phyloP scores from a whole-genome alignment of 2,113 vertebrate genomes.

The Bostrychus sinensis region DNA sequence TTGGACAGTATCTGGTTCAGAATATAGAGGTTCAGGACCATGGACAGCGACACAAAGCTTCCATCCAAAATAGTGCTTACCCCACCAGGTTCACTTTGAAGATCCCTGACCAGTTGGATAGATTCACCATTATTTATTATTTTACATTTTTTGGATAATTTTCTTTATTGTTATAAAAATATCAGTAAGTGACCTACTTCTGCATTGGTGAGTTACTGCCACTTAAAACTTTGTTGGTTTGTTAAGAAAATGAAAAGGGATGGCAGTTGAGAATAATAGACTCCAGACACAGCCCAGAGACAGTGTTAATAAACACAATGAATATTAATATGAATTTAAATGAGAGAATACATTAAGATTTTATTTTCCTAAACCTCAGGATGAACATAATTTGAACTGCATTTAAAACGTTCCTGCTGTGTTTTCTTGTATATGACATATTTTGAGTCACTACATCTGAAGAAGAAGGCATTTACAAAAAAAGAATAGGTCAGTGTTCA shows the following conservation, averaged over 20 bases:
- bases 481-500: conserved; percentile 36
- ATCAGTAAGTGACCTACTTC: background rate
- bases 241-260: background rate
- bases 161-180: background rate
- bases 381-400: background rate
- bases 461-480: too few species aligned
- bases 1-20: background rate
- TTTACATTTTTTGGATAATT: background rate
- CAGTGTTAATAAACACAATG: conserved; percentile 5
- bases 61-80: background rate
- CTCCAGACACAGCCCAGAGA: background rate
- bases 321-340: conserved; percentile 8
- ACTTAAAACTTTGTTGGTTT: background rate
- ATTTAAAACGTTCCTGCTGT: background rate
- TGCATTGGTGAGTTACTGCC: background rate
- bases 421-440: background rate
- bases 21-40: conserved; percentile 9
- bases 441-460: conserved; percentile 11
- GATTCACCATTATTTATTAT: too few species aligned
- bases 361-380: background rate
- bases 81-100: background rate
- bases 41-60: conserved; percentile 7
- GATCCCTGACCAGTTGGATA: too few species aligned
- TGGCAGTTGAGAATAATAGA: background rate
- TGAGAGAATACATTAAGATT: background rate